Evolutionary conservation across 2,888 invertebrate species (phyloP), one percentile per base, ranked within the genome.

Genomic region (Napeogenes inachia): DNA sequence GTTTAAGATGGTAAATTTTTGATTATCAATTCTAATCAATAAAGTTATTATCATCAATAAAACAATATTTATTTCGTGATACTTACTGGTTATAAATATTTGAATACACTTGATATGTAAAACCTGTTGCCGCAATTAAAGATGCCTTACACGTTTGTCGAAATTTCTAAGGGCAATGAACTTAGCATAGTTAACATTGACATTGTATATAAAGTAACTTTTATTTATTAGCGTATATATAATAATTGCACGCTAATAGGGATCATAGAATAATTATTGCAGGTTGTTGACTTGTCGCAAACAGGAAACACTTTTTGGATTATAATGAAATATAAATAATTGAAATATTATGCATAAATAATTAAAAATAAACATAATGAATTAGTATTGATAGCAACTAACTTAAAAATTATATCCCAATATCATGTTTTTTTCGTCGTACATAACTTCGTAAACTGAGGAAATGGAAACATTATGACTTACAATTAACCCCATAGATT

Each of bases 351-450:
- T 35, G 4, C 6, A 35, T 35, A 35, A 35, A 35, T 5, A 35
- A 2, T 35, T 35, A 2, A 35, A 5, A 35, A 5, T 35, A 35
- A 35, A 35, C 4, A 6, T 4, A 35, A 35, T 35, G 6, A 5
- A 35, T 6, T 35, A 35, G 6, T 35, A 35, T 35, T 35, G 6
- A 21, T 21, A 21, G 21, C 21, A 35, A 35, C 4, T 35, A 35
- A 6, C 35, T 4, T 5, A 35, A 35, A 4, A 5, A 6, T 83
- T 84, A 84, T 84, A 83, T 78, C 35, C 60, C 75, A 73, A 78
- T 83, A 82, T 73, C 62, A 69, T 72, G 74, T 80, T 84, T 21
- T 21, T 21, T 85, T 81, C 83, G 82, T 73, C 69, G 63, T 68
- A 68, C 69, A 65, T 68, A 77, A 78, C 74, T 70, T 65, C 60